These are phyloP conservation scores for Stichodactyla mertensii DNA, from an alignment of 64 coral and sea anemone genomes.

Conservation along the genomic window DNA sequence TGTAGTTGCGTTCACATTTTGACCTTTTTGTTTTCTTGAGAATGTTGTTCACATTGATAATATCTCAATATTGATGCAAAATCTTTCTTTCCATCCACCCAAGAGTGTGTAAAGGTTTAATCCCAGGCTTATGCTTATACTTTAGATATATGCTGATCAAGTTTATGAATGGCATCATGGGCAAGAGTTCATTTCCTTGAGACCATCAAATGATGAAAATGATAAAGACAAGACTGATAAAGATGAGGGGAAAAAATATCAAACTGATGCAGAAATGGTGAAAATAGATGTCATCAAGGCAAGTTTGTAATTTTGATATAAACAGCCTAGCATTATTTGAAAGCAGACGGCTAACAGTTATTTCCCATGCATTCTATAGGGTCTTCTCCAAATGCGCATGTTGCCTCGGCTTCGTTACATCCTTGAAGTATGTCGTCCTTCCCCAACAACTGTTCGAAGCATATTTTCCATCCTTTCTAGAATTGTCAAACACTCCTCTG, in stretches of 20 bases:
- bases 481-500: slow-evolving; percentile 76
- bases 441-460: slow-evolving; percentile 44
- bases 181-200: slow-evolving; percentile 53
- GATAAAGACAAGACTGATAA: slow-evolving; percentile 13
- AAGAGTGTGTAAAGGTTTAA: too few species aligned
- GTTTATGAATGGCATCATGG: slow-evolving; percentile 71
- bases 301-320: not conserved
- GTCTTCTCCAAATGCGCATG: slow-evolving; percentile 80
- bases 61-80: too few species aligned
- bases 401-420: slow-evolving; percentile 86
- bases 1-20: too few species aligned
- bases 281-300: slow-evolving; percentile 88
- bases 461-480: slow-evolving; percentile 71
- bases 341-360: not conserved
- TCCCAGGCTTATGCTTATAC: too few species aligned
- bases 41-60: too few species aligned
- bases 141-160: not conserved
- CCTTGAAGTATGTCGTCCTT: slow-evolving; percentile 72
- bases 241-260: slow-evolving; percentile 19
- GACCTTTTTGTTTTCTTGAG: too few species aligned
- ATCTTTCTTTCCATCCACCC: too few species aligned
- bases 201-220: slow-evolving; percentile 7
- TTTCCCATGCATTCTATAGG: slow-evolving; percentile 26
- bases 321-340: too few species aligned
- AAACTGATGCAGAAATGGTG: slow-evolving; percentile 78